Percentiles rank a stretch among this genome's conserved stretches.
Conservation (phyloP, 2,113 vertebrate genomes). For the Perccottus glenii region DNA sequence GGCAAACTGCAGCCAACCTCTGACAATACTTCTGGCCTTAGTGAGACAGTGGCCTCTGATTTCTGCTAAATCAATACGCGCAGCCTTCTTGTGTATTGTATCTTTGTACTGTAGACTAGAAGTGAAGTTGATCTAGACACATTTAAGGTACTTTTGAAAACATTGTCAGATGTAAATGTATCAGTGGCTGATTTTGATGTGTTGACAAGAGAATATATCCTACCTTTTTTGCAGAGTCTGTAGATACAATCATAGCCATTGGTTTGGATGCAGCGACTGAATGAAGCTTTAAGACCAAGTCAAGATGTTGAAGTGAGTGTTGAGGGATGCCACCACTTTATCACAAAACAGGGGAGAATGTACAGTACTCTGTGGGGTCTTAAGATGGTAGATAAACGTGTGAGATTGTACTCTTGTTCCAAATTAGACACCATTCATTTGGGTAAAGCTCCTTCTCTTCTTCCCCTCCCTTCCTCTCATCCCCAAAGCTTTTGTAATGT, state of each 20-base stretch:
- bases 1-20: slow-evolving; percentile 24
- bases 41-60: slow-evolving; percentile 63
- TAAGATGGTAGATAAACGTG: slow-evolving; percentile 62
- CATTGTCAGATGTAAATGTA: slow-evolving; percentile 65
- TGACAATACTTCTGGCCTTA: slow-evolving; percentile 46
- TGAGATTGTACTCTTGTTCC: slow-evolving; percentile 76
- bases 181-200: slow-evolving; percentile 66
- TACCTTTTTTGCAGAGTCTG: slow-evolving; percentile 42
- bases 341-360: slow-evolving; percentile 64
- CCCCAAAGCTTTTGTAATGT: slow-evolving; percentile 80
- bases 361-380: slow-evolving; percentile 66
- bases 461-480: slow-evolving; percentile 35
- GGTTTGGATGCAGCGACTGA: slow-evolving; percentile 42
- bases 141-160: slow-evolving; percentile 62
- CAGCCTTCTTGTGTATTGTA: slow-evolving; percentile 70
- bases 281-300: slow-evolving; percentile 68
- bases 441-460: slow-evolving; percentile 40
- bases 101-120: slow-evolving; percentile 75
- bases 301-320: slow-evolving; percentile 49
- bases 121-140: slow-evolving; percentile 63
- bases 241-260: slow-evolving; percentile 46
- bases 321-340: slow-evolving; percentile 54
- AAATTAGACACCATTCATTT: slow-evolving; percentile 67
- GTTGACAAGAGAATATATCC: slow-evolving; percentile 63
- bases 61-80: slow-evolving; percentile 52